Percentiles rank a stretch among this genome's conserved stretches.
Evolutionary conservation across 1,140 invertebrate species (phyloP).

Genomic region (Anastrepha obliqua): DNA sequence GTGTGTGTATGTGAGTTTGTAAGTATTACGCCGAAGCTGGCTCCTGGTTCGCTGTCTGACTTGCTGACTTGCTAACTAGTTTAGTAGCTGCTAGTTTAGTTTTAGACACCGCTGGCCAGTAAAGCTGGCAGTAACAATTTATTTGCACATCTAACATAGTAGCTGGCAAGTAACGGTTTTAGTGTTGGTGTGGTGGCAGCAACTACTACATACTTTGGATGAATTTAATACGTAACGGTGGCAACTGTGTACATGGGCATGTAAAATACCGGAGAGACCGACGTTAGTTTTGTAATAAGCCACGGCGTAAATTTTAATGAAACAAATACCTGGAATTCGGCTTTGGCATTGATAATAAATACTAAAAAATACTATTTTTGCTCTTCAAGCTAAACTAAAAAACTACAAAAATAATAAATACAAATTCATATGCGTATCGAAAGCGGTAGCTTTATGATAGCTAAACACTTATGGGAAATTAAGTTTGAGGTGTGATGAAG

Average conservation of each 20-base stretch:
- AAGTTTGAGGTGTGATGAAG: too few relatives aligned
- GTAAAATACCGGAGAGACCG: slow-evolving; percentile 33
- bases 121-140: neutral
- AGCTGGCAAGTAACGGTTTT: slow-evolving; percentile 21
- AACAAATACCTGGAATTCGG: neutral
- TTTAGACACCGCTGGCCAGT: neutral
- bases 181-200: slow-evolving; percentile 28
- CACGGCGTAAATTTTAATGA: neutral
- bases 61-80: slow-evolving; percentile 27
- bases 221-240: slow-evolving; percentile 35
- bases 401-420: too few relatives aligned
- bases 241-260: neutral
- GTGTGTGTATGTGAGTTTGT: neutral
- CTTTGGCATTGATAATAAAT: too few relatives aligned
- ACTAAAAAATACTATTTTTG: too few relatives aligned
- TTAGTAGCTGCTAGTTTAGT: slow-evolving; percentile 42
- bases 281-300: slow-evolving; percentile 31
- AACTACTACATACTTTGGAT: neutral
- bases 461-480: too few relatives aligned
- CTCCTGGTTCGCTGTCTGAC: neutral
- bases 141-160: neutral
- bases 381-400: too few relatives aligned
- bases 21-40: neutral
- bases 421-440: too few relatives aligned
- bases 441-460: too few relatives aligned